Conservation (phyloP, 2,888 invertebrate genomes). For the Escarpia spicata region DNA sequence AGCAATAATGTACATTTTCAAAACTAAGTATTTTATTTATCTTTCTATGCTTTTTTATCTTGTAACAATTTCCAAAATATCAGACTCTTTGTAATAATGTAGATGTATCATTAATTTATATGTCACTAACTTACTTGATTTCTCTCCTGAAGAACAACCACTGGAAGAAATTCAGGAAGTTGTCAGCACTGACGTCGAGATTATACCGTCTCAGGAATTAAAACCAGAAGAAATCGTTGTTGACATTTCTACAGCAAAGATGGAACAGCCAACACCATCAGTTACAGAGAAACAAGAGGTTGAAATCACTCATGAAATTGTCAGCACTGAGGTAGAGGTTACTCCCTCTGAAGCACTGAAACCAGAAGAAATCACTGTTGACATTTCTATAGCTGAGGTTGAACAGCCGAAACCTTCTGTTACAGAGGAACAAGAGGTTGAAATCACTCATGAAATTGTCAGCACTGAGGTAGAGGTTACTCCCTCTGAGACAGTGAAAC, state of each 20-base stretch:
- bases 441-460: neutral
- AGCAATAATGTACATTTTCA: too few species aligned
- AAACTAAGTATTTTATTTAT: too few species aligned
- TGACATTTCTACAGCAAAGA: neutral
- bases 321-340: neutral
- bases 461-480: neutral
- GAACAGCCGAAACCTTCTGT: neutral
- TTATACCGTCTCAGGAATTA: neutral
- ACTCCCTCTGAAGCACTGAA: neutral
- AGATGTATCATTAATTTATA: neutral
- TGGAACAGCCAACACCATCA: neutral
- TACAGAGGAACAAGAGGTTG: neutral
- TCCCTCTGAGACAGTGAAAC: neutral
- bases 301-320: neutral
- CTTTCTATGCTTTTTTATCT: neutral
- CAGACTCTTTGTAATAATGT: neutral
- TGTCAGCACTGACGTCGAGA: neutral
- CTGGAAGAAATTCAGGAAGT: neutral
- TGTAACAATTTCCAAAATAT: neutral
- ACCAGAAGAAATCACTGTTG: slow-evolving; percentile 7
- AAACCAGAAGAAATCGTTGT: neutral
- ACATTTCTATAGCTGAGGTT: neutral
- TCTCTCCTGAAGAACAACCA: slow-evolving; percentile 5
- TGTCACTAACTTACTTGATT: neutral
- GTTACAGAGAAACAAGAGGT: neutral